Percentiles rank a stretch among this genome's conserved stretches.
Conservation (phyloP, 2,797 vertebrate genomes). For the Nannoperca obscura region DNA sequence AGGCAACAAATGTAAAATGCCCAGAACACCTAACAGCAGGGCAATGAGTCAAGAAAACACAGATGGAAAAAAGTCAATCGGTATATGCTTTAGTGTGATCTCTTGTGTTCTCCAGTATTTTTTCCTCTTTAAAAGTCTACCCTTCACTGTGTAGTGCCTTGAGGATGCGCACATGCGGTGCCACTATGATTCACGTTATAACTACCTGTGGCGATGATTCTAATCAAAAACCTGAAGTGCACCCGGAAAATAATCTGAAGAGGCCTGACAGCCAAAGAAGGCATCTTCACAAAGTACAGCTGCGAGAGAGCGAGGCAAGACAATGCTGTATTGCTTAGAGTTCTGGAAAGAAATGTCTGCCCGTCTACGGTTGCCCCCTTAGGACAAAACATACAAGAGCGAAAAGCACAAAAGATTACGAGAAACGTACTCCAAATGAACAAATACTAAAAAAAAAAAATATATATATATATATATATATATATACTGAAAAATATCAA, state of each 20-base stretch:
- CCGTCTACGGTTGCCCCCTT: conserved; percentile 27
- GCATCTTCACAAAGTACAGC: conserved; percentile 59
- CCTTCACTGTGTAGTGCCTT: conserved; percentile 71
- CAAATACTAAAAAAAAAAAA: conserved; percentile 28
- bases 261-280: conserved; percentile 57
- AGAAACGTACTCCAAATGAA: conserved; percentile 34
- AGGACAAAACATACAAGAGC: conserved; percentile 41
- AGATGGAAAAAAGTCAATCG: conserved; percentile 71
- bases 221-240: conserved; percentile 75
- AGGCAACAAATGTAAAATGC: conserved; percentile 67
- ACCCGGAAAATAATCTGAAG: conserved; percentile 66
- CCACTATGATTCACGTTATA: conserved; percentile 77
- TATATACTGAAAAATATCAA: too few relatives aligned
- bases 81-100: conserved; percentile 66
- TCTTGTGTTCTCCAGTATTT: conserved; percentile 63
- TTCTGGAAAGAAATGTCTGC: conserved; percentile 35
- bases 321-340: conserved; percentile 31
- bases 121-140: conserved; percentile 64
- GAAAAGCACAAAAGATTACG: conserved; percentile 26
- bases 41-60: conserved; percentile 78
- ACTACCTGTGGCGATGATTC: conserved; percentile 79
- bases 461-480: too few relatives aligned
- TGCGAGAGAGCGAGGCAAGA: conserved; percentile 36
- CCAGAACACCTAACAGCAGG: conserved; percentile 71
- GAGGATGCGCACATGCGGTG: conserved; percentile 71